These are phyloP conservation scores for Tinea pellionella DNA, from an alignment of 2,888 invertebrate species.

Conservation along the genomic window DNA sequence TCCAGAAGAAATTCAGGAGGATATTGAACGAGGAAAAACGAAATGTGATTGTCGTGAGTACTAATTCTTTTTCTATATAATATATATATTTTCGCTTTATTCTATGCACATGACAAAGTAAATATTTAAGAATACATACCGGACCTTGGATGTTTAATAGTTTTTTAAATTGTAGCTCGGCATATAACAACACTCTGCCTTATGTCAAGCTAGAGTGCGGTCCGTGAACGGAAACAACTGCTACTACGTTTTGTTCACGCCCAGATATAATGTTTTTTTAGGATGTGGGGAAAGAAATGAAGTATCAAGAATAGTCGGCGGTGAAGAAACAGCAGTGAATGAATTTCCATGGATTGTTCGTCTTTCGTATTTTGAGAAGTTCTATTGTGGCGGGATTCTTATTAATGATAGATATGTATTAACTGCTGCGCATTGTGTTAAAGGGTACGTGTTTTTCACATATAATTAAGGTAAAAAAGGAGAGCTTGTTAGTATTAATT, in stretches of 20 bases:
- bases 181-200: too few relatives aligned
- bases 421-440: constrained; percentile 90
- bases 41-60: constrained; percentile 55
- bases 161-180: too few relatives aligned
- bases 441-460: constrained; percentile 69
- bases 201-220: too few relatives aligned
- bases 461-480: too few relatives aligned
- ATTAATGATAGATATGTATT: constrained; percentile 89
- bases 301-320: constrained; percentile 85
- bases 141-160: too few relatives aligned
- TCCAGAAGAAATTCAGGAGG: constrained; percentile 15
- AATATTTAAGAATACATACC: too few relatives aligned
- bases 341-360: constrained; percentile 93
- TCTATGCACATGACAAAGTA: too few relatives aligned
- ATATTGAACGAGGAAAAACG: constrained; percentile 25
- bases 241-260: too few relatives aligned
- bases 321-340: constrained; percentile 79
- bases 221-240: too few relatives aligned
- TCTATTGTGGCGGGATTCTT: constrained; percentile 89
- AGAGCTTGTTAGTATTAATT: too few relatives aligned
- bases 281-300: constrained; percentile 88
- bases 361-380: constrained; percentile 85
- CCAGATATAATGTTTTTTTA: constrained; percentile 28
- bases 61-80: not conserved
- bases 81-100: not conserved